A percentile compares a stretch with the other conserved stretches of the same genome.
These are phyloP conservation scores for Meiosimyza platycephala DNA, from an alignment of 2,888 invertebrate genomes.

Conservation along the genomic window DNA sequence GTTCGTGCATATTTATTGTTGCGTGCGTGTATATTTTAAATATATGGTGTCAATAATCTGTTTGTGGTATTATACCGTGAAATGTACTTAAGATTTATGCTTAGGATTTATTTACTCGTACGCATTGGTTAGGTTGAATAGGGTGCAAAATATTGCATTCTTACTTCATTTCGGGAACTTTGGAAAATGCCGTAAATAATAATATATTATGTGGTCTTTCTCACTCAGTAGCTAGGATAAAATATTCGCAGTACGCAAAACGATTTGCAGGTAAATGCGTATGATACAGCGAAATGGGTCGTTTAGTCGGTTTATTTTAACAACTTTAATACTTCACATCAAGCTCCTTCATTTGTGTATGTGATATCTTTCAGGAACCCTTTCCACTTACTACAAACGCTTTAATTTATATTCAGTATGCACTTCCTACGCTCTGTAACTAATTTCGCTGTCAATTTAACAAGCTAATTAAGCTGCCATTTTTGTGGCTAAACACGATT, in stretches of 20 bases:
- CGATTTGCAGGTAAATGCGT: too few species aligned
- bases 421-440: constrained; percentile 8
- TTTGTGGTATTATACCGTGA: constrained; percentile 47
- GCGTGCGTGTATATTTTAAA: constrained; percentile 40
- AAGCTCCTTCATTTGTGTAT: too few species aligned
- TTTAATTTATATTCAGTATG: constrained; percentile 22
- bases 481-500: constrained; percentile 25
- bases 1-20: constrained; percentile 5
- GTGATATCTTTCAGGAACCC: too few species aligned
- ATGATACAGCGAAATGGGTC: too few species aligned
- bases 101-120: background rate
- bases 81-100: constrained; percentile 47
- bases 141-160: background rate
- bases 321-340: too few species aligned
- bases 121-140: background rate
- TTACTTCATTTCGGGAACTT: too few species aligned
- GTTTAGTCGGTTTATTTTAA: too few species aligned
- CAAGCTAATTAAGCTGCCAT: constrained; percentile 24
- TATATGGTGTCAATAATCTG: constrained; percentile 53
- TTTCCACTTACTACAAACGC: too few species aligned
- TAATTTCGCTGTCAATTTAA: constrained; percentile 35
- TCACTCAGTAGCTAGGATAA: too few species aligned
- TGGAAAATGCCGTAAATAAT: too few species aligned
- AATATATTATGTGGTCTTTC: too few species aligned
- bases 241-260: too few species aligned